phyloP scores from a whole-genome alignment of 2,888 invertebrate species.

The Agrotis puta region DNA sequence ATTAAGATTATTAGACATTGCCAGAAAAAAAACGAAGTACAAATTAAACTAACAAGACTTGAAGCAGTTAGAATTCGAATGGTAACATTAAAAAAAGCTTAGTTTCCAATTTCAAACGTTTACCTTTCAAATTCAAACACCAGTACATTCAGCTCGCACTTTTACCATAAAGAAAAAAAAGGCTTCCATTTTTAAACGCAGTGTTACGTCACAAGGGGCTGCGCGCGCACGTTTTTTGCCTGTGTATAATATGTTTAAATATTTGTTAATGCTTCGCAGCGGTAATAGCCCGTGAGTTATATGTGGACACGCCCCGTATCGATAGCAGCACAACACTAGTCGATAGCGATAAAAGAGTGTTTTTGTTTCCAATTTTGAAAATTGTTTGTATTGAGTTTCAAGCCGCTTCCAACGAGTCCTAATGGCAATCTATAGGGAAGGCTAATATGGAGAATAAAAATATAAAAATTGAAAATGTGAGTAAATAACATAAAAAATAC shows the following conservation, averaged over 20 bases:
- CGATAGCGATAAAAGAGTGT: conserved; percentile 14
- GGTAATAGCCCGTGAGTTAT: conserved; percentile 75
- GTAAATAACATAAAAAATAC: too few species aligned
- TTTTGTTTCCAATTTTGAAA: conserved; percentile 5
- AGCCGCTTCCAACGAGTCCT: too few species aligned
- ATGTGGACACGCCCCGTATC: conserved; percentile 75
- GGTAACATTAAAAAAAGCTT: background rate
- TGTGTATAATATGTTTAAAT: conserved; percentile 81
- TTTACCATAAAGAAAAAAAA: conserved; percentile 36
- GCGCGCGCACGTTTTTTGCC: conserved; percentile 71
- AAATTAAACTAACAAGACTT: background rate
- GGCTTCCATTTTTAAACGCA: conserved; percentile 49
- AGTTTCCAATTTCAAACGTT: background rate
- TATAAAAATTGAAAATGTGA: too few species aligned
- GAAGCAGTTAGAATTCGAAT: background rate
- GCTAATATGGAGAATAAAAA: too few species aligned
- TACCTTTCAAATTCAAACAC: conserved; percentile 23
- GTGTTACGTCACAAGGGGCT: conserved; percentile 63
- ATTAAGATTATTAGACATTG: too few species aligned
- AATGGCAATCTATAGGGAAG: too few species aligned
- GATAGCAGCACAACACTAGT: conserved; percentile 66
- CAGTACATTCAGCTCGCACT: conserved; percentile 14
- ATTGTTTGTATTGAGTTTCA: background rate
- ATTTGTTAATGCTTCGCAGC: conserved; percentile 82
- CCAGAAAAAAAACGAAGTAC: too few species aligned